Evolutionary conservation across 1,140 invertebrate species (phyloP), one percentile per base, ranked within the genome.

Genomic region (Drosophila subobscura): DNA sequence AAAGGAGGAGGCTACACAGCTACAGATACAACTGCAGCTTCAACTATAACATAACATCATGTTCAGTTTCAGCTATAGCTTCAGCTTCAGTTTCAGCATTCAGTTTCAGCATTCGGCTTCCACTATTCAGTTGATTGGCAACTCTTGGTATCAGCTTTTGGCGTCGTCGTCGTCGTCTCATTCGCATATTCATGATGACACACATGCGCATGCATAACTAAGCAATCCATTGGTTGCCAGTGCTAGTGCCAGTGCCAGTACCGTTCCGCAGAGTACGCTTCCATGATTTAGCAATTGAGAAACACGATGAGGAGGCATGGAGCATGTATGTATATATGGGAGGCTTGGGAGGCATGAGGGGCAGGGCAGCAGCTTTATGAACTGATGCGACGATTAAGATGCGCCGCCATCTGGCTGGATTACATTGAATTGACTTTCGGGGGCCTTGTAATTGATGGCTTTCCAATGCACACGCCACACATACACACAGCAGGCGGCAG

Each of bases 181-280:
- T 70, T 63, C 60, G 46, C 59, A 86, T 85, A 86, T 86, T 86
- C 81, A 85, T 86, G 81, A 74, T 85, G 71, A 83, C 77, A 80
- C 60, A 72, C 79, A 80, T 86, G 81, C 75, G 81, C 81, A 85
- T 85, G 74, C 81, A 85, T 85, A 85, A 85, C 57, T 81, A 86
- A 85, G 68, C 49, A 74, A 75, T 67, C 53, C 41, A 37, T 37
- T 37, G 33, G 33, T 12, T 37, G 33, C 10, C 33, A 37, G 33
- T 27, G 25, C 0, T 1, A 27, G 25, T 27, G 4, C 4, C 5
- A 27, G 25, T 37, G 33, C 8, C 29, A 33, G 7, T 25, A 42
- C 14, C 22, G 8, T n/a, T 4, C 10, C 23, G 40, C 53, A 41
- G 41, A 42, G 60, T 73, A 51, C 25, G 72, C 58, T 50, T 53